phyloP scores from a whole-genome alignment of 2,113 vertebrate species.

The Danio rerio region DNA sequence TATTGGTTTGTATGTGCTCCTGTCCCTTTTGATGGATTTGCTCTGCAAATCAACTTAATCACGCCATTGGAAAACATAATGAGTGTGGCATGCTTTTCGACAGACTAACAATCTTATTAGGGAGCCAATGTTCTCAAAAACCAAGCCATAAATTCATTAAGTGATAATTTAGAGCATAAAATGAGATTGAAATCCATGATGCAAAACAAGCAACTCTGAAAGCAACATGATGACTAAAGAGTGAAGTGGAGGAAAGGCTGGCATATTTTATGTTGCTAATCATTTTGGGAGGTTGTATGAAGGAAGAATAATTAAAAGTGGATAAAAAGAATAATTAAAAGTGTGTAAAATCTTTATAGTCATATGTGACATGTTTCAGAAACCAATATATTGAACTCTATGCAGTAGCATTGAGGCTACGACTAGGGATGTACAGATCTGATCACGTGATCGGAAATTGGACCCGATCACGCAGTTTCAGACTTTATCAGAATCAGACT shows the following conservation, averaged over 20 bases:
- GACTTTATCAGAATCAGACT: too few relatives aligned
- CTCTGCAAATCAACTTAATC: slow-evolving; percentile 78
- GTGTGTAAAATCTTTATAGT: neutral
- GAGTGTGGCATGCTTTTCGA: slow-evolving; percentile 74
- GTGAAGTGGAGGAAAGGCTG: slow-evolving; percentile 41
- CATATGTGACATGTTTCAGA: neutral
- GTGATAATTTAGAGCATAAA: slow-evolving; percentile 76
- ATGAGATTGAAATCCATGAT: slow-evolving; percentile 73
- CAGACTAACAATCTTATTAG: slow-evolving; percentile 79
- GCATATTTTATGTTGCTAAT: neutral
- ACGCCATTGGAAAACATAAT: slow-evolving; percentile 74
- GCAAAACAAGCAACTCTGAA: slow-evolving; percentile 63
- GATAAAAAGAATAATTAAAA: neutral
- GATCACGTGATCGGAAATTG: too few relatives aligned
- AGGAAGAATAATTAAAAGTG: neutral
- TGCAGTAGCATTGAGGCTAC: too few relatives aligned
- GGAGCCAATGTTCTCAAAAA: slow-evolving; percentile 71
- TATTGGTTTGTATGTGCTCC: slow-evolving; percentile 70
- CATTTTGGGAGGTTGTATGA: neutral
- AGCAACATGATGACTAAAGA: slow-evolving; percentile 49
- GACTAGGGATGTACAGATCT: too few relatives aligned
- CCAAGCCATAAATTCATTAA: slow-evolving; percentile 78
- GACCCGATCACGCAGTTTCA: too few relatives aligned
- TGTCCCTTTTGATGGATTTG: slow-evolving; percentile 73
- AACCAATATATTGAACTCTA: too few relatives aligned